These are phyloP conservation scores for Gouania willdenowi DNA, from an alignment of 2,797 vertebrate species.

Conservation along the genomic window DNA sequence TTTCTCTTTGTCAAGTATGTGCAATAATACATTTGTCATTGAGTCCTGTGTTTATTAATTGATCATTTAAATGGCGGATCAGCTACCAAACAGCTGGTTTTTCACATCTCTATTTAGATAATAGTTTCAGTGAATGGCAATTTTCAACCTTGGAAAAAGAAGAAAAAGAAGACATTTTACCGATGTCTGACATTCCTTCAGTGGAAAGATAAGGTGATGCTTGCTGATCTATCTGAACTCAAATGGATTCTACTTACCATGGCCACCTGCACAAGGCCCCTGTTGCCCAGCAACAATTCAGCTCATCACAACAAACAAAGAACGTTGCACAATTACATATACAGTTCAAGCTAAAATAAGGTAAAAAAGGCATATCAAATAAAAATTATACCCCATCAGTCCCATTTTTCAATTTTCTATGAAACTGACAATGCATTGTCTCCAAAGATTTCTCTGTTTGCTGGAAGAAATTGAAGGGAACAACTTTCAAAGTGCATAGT, in stretches of 20 bases:
- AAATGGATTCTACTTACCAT: slow-evolving; percentile 29
- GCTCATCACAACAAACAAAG: slow-evolving; percentile 60
- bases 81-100: slow-evolving; percentile 6
- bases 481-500: slow-evolving; percentile 14
- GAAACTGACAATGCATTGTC: no score
- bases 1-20: no score
- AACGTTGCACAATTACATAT: slow-evolving; percentile 62
- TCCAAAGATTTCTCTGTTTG: no score
- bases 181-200: slow-evolving; percentile 20
- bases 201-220: slow-evolving; percentile 13
- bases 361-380: no score
- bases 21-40: slow-evolving; percentile 11
- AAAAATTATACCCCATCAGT: no score
- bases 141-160: slow-evolving; percentile 12
- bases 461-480: slow-evolving; percentile 29
- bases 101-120: slow-evolving; percentile 2
- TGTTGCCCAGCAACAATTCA: slow-evolving; percentile 76
- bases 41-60: slow-evolving; percentile 20
- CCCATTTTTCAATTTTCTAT: no score
- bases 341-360: slow-evolving; percentile 42
- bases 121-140: slow-evolving; percentile 5
- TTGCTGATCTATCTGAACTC: slow-evolving; percentile 32
- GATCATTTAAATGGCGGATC: slow-evolving; percentile 22
- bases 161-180: background rate
- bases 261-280: slow-evolving; percentile 61